Evolutionary conservation across 2,113 vertebrate species (phyloP), one percentile per base, ranked within the genome.

Genomic region (Acrocephalus kingi): DNA sequence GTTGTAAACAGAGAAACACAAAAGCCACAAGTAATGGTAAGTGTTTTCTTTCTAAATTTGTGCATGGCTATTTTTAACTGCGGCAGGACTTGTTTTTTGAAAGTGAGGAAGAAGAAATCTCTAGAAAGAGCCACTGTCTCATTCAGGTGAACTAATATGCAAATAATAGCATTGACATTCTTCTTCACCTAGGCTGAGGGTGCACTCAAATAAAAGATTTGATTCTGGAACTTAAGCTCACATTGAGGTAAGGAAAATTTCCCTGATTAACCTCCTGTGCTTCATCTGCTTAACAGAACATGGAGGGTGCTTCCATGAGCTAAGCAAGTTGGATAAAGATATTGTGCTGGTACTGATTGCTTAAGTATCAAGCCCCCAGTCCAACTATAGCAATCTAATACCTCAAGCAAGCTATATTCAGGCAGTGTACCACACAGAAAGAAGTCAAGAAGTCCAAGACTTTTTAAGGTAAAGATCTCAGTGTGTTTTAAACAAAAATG

Each of bases 1-100:
- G 74, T 97, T 94, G 94, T 95, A 97, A 98, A 97, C 95, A 97
- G 83, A 92, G 95, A 79, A 96, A 96, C 52, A 89, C 71, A 96
- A 97, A 97, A 97, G 86, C 97, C 97, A 97, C 83, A 89, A 95
- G 45, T 56, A 62, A 67, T 11, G 25, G 45, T 68, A 69, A 94
- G 55, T 84, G 21, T 93, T 94, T 95, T 84, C 39, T 71, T 49
- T 94, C 86, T 89, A 94, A 93, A 71, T 72, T 61, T 84, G 61
- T 39, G 24, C 4, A 4, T 21, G 15, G 30, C 7, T 94, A 68
- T 94, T 94, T 94, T 87, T 84, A 72, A 69, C 25, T 54, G 3
- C 1, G 30, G 20, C 4, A 7, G 30, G 49, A 37, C 18, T 90
- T 94, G 35, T 51, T 90, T 84, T 93, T 81, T 81, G 15, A 54